Conservation (phyloP, 2,113 vertebrate genomes). For the Pongo abelii region DNA sequence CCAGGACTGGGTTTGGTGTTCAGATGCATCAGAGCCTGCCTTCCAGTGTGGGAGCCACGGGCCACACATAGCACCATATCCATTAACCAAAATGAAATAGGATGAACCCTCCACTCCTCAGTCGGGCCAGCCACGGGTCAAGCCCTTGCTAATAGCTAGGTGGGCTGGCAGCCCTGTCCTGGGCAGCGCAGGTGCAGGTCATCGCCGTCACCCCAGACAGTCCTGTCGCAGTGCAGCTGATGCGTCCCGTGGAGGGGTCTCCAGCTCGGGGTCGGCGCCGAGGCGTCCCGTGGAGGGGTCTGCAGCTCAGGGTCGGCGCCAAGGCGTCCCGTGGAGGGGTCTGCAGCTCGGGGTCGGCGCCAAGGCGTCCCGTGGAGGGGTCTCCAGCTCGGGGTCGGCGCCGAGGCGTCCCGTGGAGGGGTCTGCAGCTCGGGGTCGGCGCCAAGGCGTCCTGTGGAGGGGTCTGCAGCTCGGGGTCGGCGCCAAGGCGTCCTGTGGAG, state of each 20-base stretch:
- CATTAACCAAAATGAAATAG: neutral
- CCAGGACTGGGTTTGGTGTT: neutral
- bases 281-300: no score
- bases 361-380: no score
- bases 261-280: accelerated
- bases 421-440: accelerated
- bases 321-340: no score
- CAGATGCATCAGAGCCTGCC: neutral
- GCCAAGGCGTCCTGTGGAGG: no score
- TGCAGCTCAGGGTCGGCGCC: neutral
- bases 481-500: no score
- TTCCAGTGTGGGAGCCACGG: neutral
- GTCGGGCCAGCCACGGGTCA: accelerated
- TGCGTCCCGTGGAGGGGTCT: neutral
- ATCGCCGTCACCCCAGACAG: no score
- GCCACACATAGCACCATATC: neutral
- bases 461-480: neutral
- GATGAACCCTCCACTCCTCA: neutral
- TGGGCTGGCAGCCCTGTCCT: neutral
- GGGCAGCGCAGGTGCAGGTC: accelerated
- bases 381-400: no score
- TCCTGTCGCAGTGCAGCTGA: neutral
- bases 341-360: neutral
- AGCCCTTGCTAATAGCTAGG: neutral
- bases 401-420: neutral